Base-by-base conservation (phyloP, 2,888 invertebrate species). In the Drosophila hamatofila region DNA sequence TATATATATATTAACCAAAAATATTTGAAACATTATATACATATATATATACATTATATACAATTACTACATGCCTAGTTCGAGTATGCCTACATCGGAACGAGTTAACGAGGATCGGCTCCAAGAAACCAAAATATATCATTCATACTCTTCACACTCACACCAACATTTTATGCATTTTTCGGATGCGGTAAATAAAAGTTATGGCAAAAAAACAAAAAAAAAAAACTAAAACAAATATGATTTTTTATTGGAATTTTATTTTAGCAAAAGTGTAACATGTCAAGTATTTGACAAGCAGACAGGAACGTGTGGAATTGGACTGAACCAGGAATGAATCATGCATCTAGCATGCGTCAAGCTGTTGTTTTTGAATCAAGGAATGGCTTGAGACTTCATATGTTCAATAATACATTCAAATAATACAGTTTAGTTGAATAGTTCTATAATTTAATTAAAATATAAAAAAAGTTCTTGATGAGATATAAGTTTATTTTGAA, bases 141-240 rank as follows among this genome's bases (percentile, higher is more conserved):
- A 42, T 18, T 63, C 44, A 60, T 58, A 49, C 52, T 44, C 54
- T n/a, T 33, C 39, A 5, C 48, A 48, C 46, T 12, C 18, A 30
- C 30, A 49, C 39, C 60, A 51, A 67, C 39, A 65, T 61, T 68
- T 72, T 60, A 62, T 75, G 61, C 75, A 75, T 76, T 72, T 72
- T 37, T 59, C 44, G 63, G 67, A 78, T 79, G 75, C 79, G 63
- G 52, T 61, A 62, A 78, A 78, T 79, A 78, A 69, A 78, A 78
- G 60, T 76, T 69, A 72, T 79, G 68, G 57, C 64, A 75, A 78
- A 59, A 46, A 33, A 46, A 54, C 23, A n/a, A 8, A 54, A 68
- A 12, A 30, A 25, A 1, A n/a, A n/a, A n/a, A n/a, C n/a, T n/a
- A n/a, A n/a, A 48, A 48, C 2, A 23, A 27, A n/a, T n/a, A 0